Base-by-base conservation (phyloP, 2,888 invertebrate genomes). In the Polymixis flavicincta region DNA sequence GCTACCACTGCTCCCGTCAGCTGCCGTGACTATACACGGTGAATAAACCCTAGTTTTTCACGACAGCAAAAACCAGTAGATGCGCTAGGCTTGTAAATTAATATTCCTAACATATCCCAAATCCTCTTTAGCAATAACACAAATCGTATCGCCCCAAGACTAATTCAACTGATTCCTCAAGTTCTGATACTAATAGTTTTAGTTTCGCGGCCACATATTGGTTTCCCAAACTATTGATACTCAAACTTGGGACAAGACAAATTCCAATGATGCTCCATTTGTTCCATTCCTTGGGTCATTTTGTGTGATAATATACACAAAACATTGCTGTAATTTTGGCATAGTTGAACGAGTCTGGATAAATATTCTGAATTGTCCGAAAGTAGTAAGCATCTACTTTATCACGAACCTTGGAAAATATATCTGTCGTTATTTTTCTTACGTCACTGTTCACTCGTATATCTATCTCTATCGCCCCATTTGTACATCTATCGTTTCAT, bases 151-250 rank as follows among this genome's bases (percentile, higher is more conserved):
- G n/a, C 50, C 32, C 25, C 25, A 60, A 69, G 78, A 69, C 65
- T n/a, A 14, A 60, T 65, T 32, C 28, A 77, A 69, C 17, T 22
- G 59, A 60, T 71, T 37, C 32, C 71, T 37, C 14, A 64, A 78
- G 54, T 71, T 71, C 32, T 9, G 19, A 71, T 59, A 78, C 75
- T 74, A 17, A 83, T 79, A 67, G 79, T 61, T 74, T 48, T 19
- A 71, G 48, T 68, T 67, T 7, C 17, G 42, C 19, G n/a, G 45
- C 42, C 50, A 63, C n/a, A 68, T 57, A 80, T 79, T 72, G 80
- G 57, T 32, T 57, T 64, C 11, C 7, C 14, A 22, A 69, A 72
- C 73, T 61, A 72, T 67, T 69, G 59, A 61, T 57, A 52, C 45
- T 57, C 45, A 37, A 71, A 81, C 37, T 69, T 60, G 14, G 45